Evolutionary conservation across 2,113 vertebrate genomes (phyloP).

Genomic region (Entosphenus tridentatus): DNA sequence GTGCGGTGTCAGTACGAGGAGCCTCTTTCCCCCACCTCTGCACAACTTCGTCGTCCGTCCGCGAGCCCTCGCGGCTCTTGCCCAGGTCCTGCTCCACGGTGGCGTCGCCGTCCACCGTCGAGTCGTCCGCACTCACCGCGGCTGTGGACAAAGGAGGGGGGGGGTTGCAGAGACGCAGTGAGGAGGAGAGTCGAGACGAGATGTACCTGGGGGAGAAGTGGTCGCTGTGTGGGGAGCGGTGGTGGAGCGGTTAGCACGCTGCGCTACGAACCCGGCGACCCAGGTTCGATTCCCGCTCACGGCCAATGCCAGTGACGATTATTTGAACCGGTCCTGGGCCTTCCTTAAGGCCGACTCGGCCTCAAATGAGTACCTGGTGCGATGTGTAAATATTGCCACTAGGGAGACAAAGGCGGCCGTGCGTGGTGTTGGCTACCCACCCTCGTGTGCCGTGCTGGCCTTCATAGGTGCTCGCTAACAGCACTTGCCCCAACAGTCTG

Average conservation of each 20-base stretch:
- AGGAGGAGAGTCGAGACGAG: accelerated
- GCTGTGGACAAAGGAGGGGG: slow-evolving; percentile 13
- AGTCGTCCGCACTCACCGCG: slow-evolving; percentile 33
- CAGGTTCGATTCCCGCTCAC: neutral
- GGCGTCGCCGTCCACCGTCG: slow-evolving; percentile 37
- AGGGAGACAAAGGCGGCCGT: neutral
- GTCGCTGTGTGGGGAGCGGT: neutral
- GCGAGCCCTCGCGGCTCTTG: slow-evolving; percentile 72
- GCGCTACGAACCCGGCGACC: too few relatives aligned
- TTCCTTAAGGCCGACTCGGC: neutral
- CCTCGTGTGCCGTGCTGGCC: too few relatives aligned
- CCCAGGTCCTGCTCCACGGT: slow-evolving; percentile 63
- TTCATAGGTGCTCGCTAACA: too few relatives aligned
- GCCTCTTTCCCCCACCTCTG: slow-evolving; percentile 32
- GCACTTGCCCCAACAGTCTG: too few relatives aligned
- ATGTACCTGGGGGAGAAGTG: neutral
- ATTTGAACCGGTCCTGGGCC: neutral
- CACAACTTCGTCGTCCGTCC: slow-evolving; percentile 71
- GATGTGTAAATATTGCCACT: neutral
- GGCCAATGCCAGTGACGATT: neutral
- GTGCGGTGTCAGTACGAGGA: too few relatives aligned
- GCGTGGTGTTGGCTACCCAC: too few relatives aligned
- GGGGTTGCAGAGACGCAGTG: neutral
- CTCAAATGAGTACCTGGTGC: neutral
- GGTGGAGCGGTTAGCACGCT: neutral